Evolutionary conservation across 2,888 invertebrate genomes (phyloP), one percentile per base, ranked within the genome.

Genomic region (Anticlea derivata): DNA sequence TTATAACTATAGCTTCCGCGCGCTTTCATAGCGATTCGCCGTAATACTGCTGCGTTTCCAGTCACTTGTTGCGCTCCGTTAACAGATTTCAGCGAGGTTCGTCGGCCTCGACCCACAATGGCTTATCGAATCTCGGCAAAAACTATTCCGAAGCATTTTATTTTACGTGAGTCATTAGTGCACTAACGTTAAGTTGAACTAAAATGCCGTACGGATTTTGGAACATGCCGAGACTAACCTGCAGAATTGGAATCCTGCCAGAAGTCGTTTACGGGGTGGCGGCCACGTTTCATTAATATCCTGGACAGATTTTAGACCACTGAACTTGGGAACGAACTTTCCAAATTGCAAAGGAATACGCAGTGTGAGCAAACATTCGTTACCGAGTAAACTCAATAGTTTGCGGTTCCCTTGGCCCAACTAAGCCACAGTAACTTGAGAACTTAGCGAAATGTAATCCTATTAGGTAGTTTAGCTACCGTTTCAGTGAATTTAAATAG

Each of bases 221-320:
- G 62, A 63, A 55, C 63, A 66, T 60, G 56, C 57, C 61, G 61
- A 61, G 65, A 62, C 55, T 62, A 62, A 67, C 66, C 67, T 71
- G 68, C 66, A 66, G 54, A 53, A 43, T 70, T 73, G 73, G 74
- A 64, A 50, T 31, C 34, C 43, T 63, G 73, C 73, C 73, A 73
- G 64, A 59, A 58, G 45, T 58, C 56, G 63, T 58, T 50, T 47
- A 49, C 51, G 46, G 50, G 52, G 55, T 49, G 46, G 48, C 44
- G 33, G 40, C 50, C 48, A 50, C 47, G 47, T 61, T 57, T 55
- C 59, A 57, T 55, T 61, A 59, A 59, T 61, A 59, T 61, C 50
- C 30, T 41, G 48, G 33, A 24, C 50, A 55, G 37, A 52, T 47
- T 41, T 38, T 37, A 46, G 50, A 61, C 56, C 55, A 49, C 56